A percentile compares a stretch with the other conserved stretches of the same genome.
phyloP scores from a whole-genome alignment of 2,113 vertebrate species.

The Dascyllus trimaculatus region DNA sequence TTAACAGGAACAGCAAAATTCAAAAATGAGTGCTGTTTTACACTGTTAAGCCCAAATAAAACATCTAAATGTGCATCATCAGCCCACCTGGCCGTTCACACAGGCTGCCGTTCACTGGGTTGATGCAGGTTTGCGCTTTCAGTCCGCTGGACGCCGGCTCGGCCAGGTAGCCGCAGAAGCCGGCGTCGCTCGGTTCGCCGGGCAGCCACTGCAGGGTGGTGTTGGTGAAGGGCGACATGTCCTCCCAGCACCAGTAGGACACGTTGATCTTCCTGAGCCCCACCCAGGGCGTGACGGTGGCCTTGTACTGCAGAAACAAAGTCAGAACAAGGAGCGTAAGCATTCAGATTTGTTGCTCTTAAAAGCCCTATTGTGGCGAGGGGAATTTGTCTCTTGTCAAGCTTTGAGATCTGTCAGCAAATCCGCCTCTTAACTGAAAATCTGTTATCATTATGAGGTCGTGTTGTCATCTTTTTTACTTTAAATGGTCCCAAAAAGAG shows the following conservation, averaged over 20 bases:
- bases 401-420: too few species aligned
- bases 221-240: constrained; percentile 98
- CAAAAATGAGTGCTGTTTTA: too few species aligned
- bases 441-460: background rate
- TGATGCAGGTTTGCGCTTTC: constrained; percentile 94
- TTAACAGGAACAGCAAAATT: too few species aligned
- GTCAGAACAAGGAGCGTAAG: too few species aligned
- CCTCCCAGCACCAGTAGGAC: constrained; percentile 99
- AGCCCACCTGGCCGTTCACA: constrained; percentile 93
- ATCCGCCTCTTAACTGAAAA: background rate
- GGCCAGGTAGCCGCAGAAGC: constrained; percentile 95
- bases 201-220: constrained; percentile 93
- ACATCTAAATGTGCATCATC: too few species aligned
- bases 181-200: constrained; percentile 93
- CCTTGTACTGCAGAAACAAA: constrained; percentile 85
- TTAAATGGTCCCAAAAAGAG: too few species aligned
- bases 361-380: too few species aligned
- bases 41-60: too few species aligned
- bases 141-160: constrained; percentile 89
- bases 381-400: too few species aligned
- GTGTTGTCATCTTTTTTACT: background rate
- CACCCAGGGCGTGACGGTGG: constrained; percentile 94
- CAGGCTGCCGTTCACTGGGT: constrained; percentile 88
- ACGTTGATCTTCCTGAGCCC: constrained; percentile 97
- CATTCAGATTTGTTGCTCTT: too few species aligned